Evolutionary conservation across 2,888 invertebrate genomes (phyloP), one percentile per base, ranked within the genome.

Genomic region (Gasteruption jaculator): DNA sequence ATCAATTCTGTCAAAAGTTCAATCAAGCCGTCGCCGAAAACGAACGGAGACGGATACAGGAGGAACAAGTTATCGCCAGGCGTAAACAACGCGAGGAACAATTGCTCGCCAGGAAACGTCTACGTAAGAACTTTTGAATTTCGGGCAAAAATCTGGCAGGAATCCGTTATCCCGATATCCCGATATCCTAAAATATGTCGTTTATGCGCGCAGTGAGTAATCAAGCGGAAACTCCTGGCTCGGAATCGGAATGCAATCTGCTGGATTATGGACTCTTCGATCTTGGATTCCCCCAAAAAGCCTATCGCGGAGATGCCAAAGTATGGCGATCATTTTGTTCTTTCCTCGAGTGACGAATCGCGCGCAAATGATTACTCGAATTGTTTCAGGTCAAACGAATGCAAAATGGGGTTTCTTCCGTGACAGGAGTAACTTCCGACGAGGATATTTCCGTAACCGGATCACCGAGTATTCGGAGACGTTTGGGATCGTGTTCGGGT

Each of bases 1-100:
- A 88, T 58, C 82, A 81, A 31, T 95, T 96, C 75, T 91, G 91
- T 68, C 81, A 82, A 48, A 88, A 89, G 72, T 91, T 91, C 73
- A 83, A 82, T 40, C 83, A 87, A 53, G 90, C 91, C 0, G 83
- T 86, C 8, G 74, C 81, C 44, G 94, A 95, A 65, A 95, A 95
- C 71, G 87, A 86, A 61, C 75, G 89, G 27, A 77, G 94, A 4
- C 78, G 82, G 41, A 78, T 85, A 18, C 84, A 88, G 63, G 93
- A 94, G 65, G 90, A 90, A 65, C 91, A 91, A 68, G 89, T 91
- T 0, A 85, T 83, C 35, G 82, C 86, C 1, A 73, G 91, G 35
- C 76, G 85, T 30, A 83, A 81, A 41, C 81, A 90, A 54, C 73
- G 86, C 14, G 87, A 89, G 61, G 85, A 86, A 63, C 80, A 85